These are phyloP conservation scores for Shargacucullia verbasci DNA, from an alignment of 2,888 invertebrate species.

Conservation along the genomic window DNA sequence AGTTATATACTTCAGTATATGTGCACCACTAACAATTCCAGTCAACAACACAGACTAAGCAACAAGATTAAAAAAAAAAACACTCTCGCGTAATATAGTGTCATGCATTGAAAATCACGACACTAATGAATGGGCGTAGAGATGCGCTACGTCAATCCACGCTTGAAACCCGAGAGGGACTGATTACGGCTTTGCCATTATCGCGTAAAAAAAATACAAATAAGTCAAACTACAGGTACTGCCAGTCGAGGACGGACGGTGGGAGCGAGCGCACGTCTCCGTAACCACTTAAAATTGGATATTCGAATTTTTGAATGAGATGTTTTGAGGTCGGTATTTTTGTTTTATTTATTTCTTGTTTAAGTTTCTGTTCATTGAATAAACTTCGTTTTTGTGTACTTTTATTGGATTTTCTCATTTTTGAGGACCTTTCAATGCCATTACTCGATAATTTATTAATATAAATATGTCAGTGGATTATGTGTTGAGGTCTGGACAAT, in stretches of 20 bases:
- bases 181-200: conserved; percentile 73
- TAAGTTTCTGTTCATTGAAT: background rate
- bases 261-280: conserved; percentile 46
- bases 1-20: conserved; percentile 38
- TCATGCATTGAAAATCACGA: conserved; percentile 43
- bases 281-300: background rate
- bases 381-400: background rate
- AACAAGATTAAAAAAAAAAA: conserved; percentile 29
- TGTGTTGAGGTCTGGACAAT: conserved; percentile 27
- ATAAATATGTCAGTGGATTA: conserved; percentile 18
- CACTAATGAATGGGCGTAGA: conserved; percentile 50
- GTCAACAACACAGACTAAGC: conserved; percentile 27
- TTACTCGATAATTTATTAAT: conserved; percentile 8
- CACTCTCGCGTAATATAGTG: conserved; percentile 47
- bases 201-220: conserved; percentile 79
- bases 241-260: conserved; percentile 46
- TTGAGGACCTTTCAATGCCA: background rate
- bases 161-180: conserved; percentile 69
- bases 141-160: conserved; percentile 67
- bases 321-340: conserved; percentile 13
- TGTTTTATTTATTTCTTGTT: conserved; percentile 2
- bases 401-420: background rate
- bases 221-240: conserved; percentile 59
- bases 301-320: conserved; percentile 30
- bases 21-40: conserved; percentile 25